Base-by-base conservation (phyloP, 2,113 vertebrate genomes). In the Tor tambroides region DNA sequence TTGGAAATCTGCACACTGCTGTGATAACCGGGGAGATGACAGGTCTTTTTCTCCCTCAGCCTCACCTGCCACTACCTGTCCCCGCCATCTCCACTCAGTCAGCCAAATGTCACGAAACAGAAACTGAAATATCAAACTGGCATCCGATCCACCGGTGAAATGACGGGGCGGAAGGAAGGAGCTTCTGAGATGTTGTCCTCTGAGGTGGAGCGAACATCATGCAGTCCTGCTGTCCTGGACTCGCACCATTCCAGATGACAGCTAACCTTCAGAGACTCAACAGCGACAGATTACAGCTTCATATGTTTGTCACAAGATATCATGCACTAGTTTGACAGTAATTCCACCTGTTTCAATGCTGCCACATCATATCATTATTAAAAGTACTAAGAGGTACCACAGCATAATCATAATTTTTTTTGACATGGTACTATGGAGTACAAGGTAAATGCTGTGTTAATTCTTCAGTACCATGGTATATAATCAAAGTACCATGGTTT, bases 71-170 rank as follows among this genome's bases (percentile, higher is more conserved):
- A 92, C 94, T 90, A 90, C 92, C 92, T 92, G 89, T 94, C 92
- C 87, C 85, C 67, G 67, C 91, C 92, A 91, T 93, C 93, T 91
- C 91, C 91, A 91, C 92, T 94, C 93, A 92, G 91, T 93, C 94
- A 92, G 91, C 93, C 93, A 94, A 95, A 96, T 95, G 94, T 95
- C 95, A 95, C 89, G 86, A 87, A 92, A 90, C 92, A 93, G 90
- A 91, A 92, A 90, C 87, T 90, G 91, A 94, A 95, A 94, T 94
- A 95, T 94, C 92, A 93, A 91, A 91, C 92, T 91, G 94, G 90
- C 93, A 94, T 93, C 93, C 90, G 83, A 93, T 93, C 90, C 87
- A 88, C 85, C 85, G 85, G 81, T 80, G 80, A 90, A 94, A 92
- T 91, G 90, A 91, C 79, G 85, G 85, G 86, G 88, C 51, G 80